Conservation (phyloP, 2,888 invertebrate species). For the Meiosimyza decipiens region DNA sequence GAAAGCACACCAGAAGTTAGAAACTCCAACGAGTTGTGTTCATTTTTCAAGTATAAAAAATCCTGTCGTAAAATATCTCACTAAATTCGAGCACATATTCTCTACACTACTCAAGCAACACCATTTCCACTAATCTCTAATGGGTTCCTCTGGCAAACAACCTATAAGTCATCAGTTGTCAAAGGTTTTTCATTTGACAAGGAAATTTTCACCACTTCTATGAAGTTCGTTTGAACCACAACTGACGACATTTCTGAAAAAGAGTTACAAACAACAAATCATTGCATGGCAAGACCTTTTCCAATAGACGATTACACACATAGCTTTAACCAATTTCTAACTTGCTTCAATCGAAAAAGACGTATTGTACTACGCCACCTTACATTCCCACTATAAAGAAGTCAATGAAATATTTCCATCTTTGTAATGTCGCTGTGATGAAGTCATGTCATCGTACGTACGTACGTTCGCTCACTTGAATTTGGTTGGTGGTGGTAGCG, state of each 20-base stretch:
- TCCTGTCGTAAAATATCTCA: too few species aligned
- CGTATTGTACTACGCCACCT: too few species aligned
- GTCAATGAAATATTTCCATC: too few species aligned
- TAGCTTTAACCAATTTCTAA: neutral
- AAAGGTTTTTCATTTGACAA: constrained; percentile 1
- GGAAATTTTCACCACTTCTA: neutral
- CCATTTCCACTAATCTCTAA: too few species aligned
- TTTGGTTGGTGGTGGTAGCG: neutral
- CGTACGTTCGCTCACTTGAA: neutral
- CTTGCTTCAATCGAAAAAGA: neutral
- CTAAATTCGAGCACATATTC: too few species aligned
- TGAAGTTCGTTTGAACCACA: neutral
- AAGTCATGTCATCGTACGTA: constrained; percentile 12
- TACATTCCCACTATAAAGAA: too few species aligned
- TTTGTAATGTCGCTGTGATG: neutral
- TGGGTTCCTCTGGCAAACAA: neutral
- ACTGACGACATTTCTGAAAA: too few species aligned
- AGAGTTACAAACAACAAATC: too few species aligned
- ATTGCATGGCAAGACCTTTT: neutral
- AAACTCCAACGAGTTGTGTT: too few species aligned
- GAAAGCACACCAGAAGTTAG: too few species aligned
- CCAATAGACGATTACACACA: neutral
- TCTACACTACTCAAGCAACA: too few species aligned
- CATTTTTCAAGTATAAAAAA: too few species aligned
- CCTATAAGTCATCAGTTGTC: constrained; percentile 4